Evolutionary conservation across 1,140 invertebrate species (phyloP).

Genomic region (Orchestia grillus): DNA sequence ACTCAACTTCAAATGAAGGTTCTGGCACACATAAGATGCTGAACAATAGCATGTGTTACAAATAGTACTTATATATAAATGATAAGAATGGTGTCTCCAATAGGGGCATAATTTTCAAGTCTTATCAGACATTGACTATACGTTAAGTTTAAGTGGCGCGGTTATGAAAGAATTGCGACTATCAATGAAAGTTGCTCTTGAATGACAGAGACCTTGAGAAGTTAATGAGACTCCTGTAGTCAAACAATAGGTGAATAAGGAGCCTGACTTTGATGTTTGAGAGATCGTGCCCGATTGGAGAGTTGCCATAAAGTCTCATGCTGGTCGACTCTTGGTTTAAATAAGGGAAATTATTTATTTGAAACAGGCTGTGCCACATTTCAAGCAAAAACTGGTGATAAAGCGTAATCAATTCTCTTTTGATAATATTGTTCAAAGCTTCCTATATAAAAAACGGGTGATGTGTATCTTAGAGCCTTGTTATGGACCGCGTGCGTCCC

Average conservation of each 20-base stretch:
- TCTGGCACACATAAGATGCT: neutral
- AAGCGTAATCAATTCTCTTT: neutral
- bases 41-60: neutral
- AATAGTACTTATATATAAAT: neutral
- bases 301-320: neutral
- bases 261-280: neutral
- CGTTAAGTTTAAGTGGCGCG: neutral
- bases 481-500: neutral
- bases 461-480: too few species aligned
- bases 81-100: neutral
- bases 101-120: neutral
- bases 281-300: neutral
- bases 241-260: neutral
- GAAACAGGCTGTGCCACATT: neutral
- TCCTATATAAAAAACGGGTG: too few species aligned
- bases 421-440: too few species aligned
- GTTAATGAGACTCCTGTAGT: neutral
- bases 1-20: neutral
- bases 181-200: neutral
- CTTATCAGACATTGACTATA: neutral
- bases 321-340: neutral
- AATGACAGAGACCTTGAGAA: neutral
- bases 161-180: neutral
- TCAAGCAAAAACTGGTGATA: neutral
- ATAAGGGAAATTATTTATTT: neutral